These are phyloP conservation scores for Noctua janthina DNA, from an alignment of 2,888 invertebrate species.

Conservation along the genomic window DNA sequence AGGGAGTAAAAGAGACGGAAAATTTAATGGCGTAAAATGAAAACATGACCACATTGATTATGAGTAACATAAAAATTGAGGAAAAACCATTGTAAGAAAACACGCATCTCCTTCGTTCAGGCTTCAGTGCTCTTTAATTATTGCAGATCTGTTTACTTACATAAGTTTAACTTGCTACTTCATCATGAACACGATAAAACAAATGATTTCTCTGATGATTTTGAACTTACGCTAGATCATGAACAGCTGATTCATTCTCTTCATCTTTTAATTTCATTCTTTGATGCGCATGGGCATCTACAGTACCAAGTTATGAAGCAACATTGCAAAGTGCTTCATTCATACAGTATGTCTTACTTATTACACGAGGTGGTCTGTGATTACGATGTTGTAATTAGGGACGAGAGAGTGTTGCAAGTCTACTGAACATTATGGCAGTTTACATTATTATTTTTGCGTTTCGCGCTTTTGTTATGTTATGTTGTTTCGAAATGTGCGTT, in stretches of 20 bases:
- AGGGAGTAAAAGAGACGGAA: background rate
- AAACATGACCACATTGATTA: background rate
- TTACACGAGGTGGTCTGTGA: conserved; percentile 55
- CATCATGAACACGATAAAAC: conserved; percentile 14
- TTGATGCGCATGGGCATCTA: conserved; percentile 23
- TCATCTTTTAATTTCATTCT: conserved; percentile 38
- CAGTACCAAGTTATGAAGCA: conserved; percentile 31
- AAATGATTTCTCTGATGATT: conserved; percentile 24
- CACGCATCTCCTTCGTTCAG: background rate
- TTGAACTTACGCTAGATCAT: conserved; percentile 7
- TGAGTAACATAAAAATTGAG: background rate
- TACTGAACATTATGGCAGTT: conserved; percentile 56
- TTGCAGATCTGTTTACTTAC: conserved; percentile 11
- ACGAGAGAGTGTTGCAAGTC: conserved; percentile 63
- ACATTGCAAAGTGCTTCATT: conserved; percentile 48
- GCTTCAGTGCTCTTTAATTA: conserved; percentile 14
- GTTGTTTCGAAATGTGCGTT: conserved; percentile 38
- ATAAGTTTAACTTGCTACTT: conserved; percentile 14
- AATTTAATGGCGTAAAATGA: background rate
- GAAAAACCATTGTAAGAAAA: conserved; percentile 7
- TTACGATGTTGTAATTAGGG: conserved; percentile 66
- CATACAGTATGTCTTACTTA: conserved; percentile 46
- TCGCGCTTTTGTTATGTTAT: conserved; percentile 41
- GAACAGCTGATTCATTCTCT: conserved; percentile 34
- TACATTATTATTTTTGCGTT: conserved; percentile 49